phyloP scores from a whole-genome alignment of 2,113 vertebrate species.

The Chascanopsetta lugubris region DNA sequence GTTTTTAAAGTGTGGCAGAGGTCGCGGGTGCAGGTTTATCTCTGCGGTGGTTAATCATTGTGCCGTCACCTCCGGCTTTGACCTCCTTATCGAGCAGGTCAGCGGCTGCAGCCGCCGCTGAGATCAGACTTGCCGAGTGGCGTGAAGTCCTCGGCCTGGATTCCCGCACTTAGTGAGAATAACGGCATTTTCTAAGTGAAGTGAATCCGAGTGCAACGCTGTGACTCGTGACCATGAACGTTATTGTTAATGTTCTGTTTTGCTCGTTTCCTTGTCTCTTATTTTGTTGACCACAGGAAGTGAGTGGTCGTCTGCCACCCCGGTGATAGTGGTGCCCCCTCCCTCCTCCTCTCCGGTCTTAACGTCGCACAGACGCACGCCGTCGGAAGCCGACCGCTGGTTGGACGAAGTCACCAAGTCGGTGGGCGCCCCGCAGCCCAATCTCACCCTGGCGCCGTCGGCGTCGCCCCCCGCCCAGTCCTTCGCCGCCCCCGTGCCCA shows the following conservation, averaged over 20 bases:
- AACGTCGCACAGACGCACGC: slow-evolving; percentile 88
- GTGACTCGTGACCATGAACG: too few species aligned
- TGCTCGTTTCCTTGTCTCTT: not conserved
- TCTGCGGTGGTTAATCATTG: slow-evolving; percentile 1
- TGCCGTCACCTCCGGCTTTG: too few species aligned
- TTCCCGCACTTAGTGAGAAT: not conserved
- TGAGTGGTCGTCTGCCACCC: slow-evolving; percentile 72
- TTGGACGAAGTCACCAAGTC: slow-evolving; percentile 96
- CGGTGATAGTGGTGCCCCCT: slow-evolving; percentile 57
- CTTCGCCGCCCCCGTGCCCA: slow-evolving; percentile 73
- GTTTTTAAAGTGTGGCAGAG: too few species aligned
- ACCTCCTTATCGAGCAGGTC: not conserved
- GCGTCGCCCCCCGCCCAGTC: slow-evolving; percentile 77
- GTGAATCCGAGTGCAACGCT: not conserved
- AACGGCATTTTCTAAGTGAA: too few species aligned
- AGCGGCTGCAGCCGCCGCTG: not conserved
- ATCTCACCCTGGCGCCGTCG: slow-evolving; percentile 62
- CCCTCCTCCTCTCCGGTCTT: slow-evolving; percentile 47
- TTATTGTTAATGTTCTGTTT: too few species aligned
- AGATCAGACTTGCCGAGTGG: not conserved
- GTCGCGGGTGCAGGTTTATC: not conserved
- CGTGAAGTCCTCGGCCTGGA: not conserved
- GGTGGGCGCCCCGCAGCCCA: slow-evolving; percentile 83
- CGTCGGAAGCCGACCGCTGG: slow-evolving; percentile 97
- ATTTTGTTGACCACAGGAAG: slow-evolving; percentile 56